Evolutionary conservation across 2,113 vertebrate species (phyloP).

Genomic region (Sceloporus tristichus): DNA sequence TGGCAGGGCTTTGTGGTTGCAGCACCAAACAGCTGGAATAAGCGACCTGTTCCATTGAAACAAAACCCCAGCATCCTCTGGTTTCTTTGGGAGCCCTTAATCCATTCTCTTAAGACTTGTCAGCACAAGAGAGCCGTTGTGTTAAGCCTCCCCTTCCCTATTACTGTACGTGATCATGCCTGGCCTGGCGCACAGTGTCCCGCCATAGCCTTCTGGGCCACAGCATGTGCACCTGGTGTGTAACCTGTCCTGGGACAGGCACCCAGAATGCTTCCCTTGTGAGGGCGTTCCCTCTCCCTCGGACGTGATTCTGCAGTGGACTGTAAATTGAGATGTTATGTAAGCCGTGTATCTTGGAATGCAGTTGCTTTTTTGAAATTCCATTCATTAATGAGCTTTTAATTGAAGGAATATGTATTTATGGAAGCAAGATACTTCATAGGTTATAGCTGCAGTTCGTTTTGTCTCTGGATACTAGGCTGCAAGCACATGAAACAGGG

Average conservation of each 20-base stretch:
- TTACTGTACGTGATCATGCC: too few relatives aligned
- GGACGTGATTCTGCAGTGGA: not conserved
- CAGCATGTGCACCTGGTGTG: not conserved
- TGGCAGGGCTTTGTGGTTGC: constrained; percentile 59
- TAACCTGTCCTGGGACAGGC: not conserved
- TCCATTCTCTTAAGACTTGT: constrained; percentile 38
- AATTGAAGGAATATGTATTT: constrained; percentile 42
- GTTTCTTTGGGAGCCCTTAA: constrained; percentile 45
- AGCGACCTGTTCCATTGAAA: constrained; percentile 49
- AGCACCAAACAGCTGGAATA: constrained; percentile 46
- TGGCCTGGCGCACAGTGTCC: too few relatives aligned
- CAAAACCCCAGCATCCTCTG: constrained; percentile 36
- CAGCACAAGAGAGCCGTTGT: constrained; percentile 30
- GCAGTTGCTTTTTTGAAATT: constrained; percentile 31
- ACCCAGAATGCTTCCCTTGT: not conserved
- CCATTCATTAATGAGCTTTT: constrained; percentile 36
- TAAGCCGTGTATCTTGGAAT: not conserved
- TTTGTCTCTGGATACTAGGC: constrained; percentile 14
- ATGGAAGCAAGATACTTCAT: constrained; percentile 28
- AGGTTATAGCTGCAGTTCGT: constrained; percentile 38
- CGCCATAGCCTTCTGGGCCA: not conserved
- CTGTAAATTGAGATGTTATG: constrained; percentile 41
- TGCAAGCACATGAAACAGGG: constrained; percentile 48
- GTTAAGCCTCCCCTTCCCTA: not conserved
- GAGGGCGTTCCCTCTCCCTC: not conserved